Evolutionary conservation across 2,797 vertebrate species (phyloP).

Genomic region (Ctenopoma multispine): DNA sequence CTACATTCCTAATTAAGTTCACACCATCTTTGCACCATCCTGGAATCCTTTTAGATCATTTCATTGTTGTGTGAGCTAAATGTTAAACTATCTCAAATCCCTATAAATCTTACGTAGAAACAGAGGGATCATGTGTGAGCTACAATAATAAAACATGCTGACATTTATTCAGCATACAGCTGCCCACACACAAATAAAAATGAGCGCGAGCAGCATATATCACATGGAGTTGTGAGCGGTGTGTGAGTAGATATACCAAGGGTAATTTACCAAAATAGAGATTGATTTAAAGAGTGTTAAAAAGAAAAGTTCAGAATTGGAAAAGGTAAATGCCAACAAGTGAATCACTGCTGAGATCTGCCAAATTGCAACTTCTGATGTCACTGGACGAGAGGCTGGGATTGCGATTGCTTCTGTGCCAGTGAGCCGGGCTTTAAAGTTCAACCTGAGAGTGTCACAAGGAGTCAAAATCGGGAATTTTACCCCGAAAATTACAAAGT

Average conservation of each 20-base stretch:
- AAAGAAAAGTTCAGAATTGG: slow-evolving; percentile 35
- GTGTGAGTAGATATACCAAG: slow-evolving; percentile 6
- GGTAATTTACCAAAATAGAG: slow-evolving; percentile 45
- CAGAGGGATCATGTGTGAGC: slow-evolving; percentile 14
- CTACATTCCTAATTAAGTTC: slow-evolving; percentile 4
- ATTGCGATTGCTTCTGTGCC: background rate
- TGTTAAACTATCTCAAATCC: slow-evolving; percentile 31
- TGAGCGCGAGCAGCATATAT: background rate
- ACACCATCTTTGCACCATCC: background rate
- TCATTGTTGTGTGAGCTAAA: slow-evolving; percentile 10
- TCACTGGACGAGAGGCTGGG: slow-evolving; percentile 8
- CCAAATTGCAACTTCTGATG: slow-evolving; percentile 26
- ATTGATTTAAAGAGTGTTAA: slow-evolving; percentile 35
- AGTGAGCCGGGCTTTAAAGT: background rate
- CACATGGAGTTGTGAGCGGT: slow-evolving; percentile 17
- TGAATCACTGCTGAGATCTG: slow-evolving; percentile 36
- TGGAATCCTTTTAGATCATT: slow-evolving; percentile 1
- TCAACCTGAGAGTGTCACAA: background rate
- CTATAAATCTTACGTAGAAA: slow-evolving; percentile 36
- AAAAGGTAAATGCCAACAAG: slow-evolving; percentile 50
- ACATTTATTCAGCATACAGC: slow-evolving; percentile 45
- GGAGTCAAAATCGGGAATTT: background rate
- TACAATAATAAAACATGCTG: slow-evolving; percentile 48
- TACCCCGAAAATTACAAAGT: background rate
- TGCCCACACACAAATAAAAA: slow-evolving; percentile 46